Base-by-base conservation (phyloP, 2,888 invertebrate genomes). In the Troides helena region DNA sequence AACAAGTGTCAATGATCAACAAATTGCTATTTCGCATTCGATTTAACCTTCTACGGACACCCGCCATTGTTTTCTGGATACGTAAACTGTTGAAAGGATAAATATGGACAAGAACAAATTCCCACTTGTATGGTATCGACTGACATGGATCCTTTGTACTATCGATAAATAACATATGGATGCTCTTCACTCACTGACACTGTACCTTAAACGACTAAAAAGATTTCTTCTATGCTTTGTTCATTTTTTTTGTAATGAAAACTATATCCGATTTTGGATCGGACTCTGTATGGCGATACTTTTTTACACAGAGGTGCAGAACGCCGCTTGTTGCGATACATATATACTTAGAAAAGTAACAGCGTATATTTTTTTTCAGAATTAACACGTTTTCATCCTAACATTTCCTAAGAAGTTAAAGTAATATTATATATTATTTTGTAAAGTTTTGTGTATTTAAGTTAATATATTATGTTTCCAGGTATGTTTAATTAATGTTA, bases 21-120 rank as follows among this genome's bases (percentile, higher is more conserved):
- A 76, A 77, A 77, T 72, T 71, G 72, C 72, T 69, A 68, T 73
- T 74, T 73, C 73, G 76, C 77, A 78, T 76, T 74, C 76, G 72
- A 74, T 75, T 71, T 71, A 67, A 73, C 80, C 80, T 74, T 80
- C 66, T 79, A 77, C 21, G 77, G 78, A 72, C 62, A 62, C 65
- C 57, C 70, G 72, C 76, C 75, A 80, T 81, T 81, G 81, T 80
- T 75, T 77, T 74, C 74, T 69, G 65, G 65, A 65, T 74, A 74
- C 75, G 77, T 79, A 80, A 78, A 78, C 72, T 76, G 74, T 75
- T 76, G 76, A 68, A 71, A 76, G 74, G 74, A 76, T 76, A 73
- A 72, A 74, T 74, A 77, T 73, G 74, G 75, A 75, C 69, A 73
- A 75, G 75, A 79, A 74, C 75, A 77, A 78, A 80, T 78, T 75